These are phyloP conservation scores for Tokudaia muenninki DNA, from an alignment of 2,797 vertebrate genomes.

Conservation along the genomic window DNA sequence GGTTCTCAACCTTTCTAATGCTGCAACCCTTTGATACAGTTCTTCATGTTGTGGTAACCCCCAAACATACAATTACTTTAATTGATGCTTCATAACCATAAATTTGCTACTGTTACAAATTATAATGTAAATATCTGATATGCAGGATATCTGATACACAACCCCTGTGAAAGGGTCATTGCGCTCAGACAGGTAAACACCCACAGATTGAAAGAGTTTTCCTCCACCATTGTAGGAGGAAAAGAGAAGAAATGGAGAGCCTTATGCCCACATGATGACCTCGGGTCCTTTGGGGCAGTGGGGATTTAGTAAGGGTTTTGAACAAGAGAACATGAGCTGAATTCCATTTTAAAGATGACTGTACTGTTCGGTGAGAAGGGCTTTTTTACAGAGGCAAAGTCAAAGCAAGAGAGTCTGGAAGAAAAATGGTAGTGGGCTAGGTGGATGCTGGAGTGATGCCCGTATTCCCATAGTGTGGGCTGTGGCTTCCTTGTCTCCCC, in stretches of 20 bases:
- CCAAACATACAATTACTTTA: not conserved
- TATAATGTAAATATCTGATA: not conserved
- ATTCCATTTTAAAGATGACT: not conserved
- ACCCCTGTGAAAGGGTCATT: not conserved
- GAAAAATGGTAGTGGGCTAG: not conserved
- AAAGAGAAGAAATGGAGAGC: not conserved
- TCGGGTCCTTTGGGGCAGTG: not conserved
- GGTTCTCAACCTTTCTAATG: not conserved
- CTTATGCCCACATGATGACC: not conserved
- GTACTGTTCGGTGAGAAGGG: not conserved
- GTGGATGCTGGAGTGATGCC: not conserved
- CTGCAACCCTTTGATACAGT: not conserved
- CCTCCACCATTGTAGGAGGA: not conserved
- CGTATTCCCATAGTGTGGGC: not conserved
- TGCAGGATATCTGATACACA: not conserved
- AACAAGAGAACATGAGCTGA: not conserved
- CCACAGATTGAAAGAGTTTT: not conserved
- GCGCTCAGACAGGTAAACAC: accelerated
- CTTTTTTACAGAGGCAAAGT: not conserved
- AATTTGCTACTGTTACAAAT: not conserved
- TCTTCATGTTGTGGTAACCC: too few species aligned
- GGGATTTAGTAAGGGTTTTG: not conserved
- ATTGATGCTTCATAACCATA: not conserved
- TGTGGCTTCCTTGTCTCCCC: not conserved
- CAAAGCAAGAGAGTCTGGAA: not conserved